phyloP scores from a whole-genome alignment of 2,888 invertebrate genomes.

The Hypena proboscidalis region DNA sequence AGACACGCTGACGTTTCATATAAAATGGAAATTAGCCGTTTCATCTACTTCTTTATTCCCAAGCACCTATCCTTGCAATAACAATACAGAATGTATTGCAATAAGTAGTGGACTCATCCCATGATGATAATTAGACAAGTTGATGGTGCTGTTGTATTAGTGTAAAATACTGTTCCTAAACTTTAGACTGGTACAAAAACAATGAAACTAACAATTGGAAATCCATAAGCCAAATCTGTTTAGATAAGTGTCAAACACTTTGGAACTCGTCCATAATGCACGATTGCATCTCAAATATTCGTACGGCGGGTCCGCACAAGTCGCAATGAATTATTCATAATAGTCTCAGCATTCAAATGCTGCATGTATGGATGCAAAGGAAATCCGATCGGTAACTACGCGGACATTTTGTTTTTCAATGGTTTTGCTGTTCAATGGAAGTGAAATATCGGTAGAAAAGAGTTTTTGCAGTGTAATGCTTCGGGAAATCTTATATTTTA shows the following conservation, averaged over 20 bases:
- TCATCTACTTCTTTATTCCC: no score
- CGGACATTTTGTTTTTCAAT: constrained; percentile 43
- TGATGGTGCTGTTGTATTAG: no score
- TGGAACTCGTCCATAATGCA: constrained; percentile 65
- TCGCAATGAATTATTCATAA: constrained; percentile 69
- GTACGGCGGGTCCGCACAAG: constrained; percentile 54
- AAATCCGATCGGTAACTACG: constrained; percentile 60
- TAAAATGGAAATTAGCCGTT: no score
- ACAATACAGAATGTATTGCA: no score
- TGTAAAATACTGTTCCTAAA: no score
- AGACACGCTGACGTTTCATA: no score
- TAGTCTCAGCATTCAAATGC: constrained; percentile 45
- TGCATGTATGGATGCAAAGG: constrained; percentile 51
- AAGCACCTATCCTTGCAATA: no score
- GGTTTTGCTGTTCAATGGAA: constrained; percentile 15
- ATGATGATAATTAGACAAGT: no score
- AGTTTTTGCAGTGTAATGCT: background rate
- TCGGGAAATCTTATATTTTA: no score
- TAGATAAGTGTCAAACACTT: constrained; percentile 50
- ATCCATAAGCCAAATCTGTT: constrained; percentile 37
- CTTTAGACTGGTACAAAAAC: no score
- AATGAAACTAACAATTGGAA: constrained; percentile 13
- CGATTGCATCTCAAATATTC: constrained; percentile 68
- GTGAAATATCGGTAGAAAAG: background rate
- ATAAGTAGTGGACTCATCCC: no score